Evolutionary conservation across 2,113 vertebrate species (phyloP), one percentile per base, ranked within the genome.

Genomic region (Bombycilla garrulus): DNA sequence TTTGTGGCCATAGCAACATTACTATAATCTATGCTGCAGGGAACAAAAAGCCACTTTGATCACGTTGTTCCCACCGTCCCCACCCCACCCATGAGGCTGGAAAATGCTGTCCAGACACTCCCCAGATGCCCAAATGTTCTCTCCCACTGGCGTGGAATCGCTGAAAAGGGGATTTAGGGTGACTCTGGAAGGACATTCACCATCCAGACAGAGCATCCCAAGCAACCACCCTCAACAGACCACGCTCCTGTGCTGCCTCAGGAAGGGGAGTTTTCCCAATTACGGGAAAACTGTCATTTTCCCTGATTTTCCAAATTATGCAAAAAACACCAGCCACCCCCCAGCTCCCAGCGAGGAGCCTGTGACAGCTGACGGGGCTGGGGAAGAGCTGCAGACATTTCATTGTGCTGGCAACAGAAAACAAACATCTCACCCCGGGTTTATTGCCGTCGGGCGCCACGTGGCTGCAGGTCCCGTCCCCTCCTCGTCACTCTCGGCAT

Each of bases 1-100:
- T 92, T 81, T 94, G 96, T 94, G 96, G 86, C 86, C 95, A 97
- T 90, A 97, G 96, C 95, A 97, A 93, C 94, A 74, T 90, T 93
- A 90, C 93, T 78, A 36, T 35, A 73, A 95, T 70, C 79, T 73
- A 13, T 47, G 56, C 82, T 57, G 92, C 64, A 48, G 44, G 79
- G 76, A 96, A 96, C 91, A 90, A 91, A 91, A 92, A 95, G 90
- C 56, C 60, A 79, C 87, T 87, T 53, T 45, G 71, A 94, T 86
- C 74, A n/a, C 7, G 21, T 53, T 9, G 22, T 57, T 94, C 85
- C 72, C 28, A 35, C 71, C 38, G 64, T 48, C 80, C 61, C 62
- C 25, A 53, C 54, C 16, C 38, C 44, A 38, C 29, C n/a, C 21
- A 1, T 10, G 21, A 72, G 0, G 5, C 48, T 11, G 56, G 61